Evolutionary conservation across 1,140 invertebrate species (phyloP).

Genomic region (Cyclargus thomasi): DNA sequence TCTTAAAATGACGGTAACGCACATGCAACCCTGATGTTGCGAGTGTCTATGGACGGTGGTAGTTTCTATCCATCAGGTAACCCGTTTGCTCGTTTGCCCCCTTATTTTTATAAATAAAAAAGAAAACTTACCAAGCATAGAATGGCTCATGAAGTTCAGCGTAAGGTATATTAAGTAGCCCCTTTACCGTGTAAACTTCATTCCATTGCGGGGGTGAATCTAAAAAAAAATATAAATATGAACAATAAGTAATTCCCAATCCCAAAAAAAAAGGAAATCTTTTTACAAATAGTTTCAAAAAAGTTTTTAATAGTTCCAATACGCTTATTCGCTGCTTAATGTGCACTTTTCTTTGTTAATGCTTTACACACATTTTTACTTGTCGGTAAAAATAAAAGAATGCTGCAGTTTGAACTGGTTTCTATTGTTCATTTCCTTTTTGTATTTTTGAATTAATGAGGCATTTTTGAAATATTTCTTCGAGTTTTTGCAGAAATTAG

Average conservation of each 20-base stretch:
- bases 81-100: too few relatives aligned
- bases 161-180: conserved; percentile 90
- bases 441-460: too few relatives aligned
- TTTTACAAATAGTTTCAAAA: too few relatives aligned
- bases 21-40: too few relatives aligned
- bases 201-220: conserved; percentile 79
- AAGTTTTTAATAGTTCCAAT: too few relatives aligned
- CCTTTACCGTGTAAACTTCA: conserved; percentile 82
- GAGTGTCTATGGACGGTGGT: too few relatives aligned
- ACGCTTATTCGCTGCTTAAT: too few relatives aligned
- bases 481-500: neutral
- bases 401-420: neutral
- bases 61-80: too few relatives aligned
- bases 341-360: neutral
- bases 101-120: too few relatives aligned
- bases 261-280: neutral
- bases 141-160: conserved; percentile 94
- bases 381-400: neutral
- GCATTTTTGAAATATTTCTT: neutral
- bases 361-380: neutral
- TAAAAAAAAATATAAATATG: conserved; percentile 28
- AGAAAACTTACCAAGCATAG: conserved; percentile 87
- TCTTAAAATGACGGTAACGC: too few relatives aligned
- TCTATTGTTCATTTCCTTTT: too few relatives aligned
- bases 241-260: too few relatives aligned